Percentiles rank a stretch among this genome's conserved stretches.
These are phyloP conservation scores for Tenthredo distinguenda DNA, from an alignment of 2,888 invertebrate genomes.

Conservation along the genomic window DNA sequence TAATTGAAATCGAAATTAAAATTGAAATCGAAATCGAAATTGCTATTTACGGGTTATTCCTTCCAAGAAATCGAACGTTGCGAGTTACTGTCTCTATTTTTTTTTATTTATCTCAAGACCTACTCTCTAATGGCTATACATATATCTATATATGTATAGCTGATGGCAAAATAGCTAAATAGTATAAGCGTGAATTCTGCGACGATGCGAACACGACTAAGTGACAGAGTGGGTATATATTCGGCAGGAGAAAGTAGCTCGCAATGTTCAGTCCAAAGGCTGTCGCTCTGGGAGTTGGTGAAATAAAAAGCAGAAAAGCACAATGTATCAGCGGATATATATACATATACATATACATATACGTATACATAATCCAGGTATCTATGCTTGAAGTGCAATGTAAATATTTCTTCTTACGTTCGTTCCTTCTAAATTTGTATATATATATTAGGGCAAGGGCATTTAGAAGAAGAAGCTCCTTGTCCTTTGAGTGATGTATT, in stretches of 20 bases:
- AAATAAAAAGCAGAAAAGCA: constrained; percentile 22
- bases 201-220: constrained; percentile 6
- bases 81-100: constrained; percentile 7
- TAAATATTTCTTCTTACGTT: constrained; percentile 37
- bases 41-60: not conserved
- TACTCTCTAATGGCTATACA: constrained; percentile 6
- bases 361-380: not conserved
- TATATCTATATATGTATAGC: not conserved
- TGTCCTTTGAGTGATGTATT: constrained; percentile 28
- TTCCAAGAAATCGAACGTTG: constrained; percentile 20
- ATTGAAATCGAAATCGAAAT: constrained; percentile 6
- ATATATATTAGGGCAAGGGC: constrained; percentile 53
- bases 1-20: constrained; percentile 12
- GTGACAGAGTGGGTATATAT: constrained; percentile 3
- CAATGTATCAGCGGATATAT: not conserved
- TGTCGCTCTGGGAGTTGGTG: constrained; percentile 12
- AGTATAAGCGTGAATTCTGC: not conserved
- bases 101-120: not conserved
- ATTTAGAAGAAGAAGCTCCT: not conserved
- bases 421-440: constrained; percentile 61
- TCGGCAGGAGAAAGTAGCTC: constrained; percentile 45
- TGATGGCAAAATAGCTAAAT: not conserved
- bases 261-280: constrained; percentile 31
- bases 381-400: constrained; percentile 22
- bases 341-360: not conserved